These are phyloP conservation scores for Coregonus sp. DNA, from an alignment of 2,797 vertebrate species.

Conservation along the genomic window DNA sequence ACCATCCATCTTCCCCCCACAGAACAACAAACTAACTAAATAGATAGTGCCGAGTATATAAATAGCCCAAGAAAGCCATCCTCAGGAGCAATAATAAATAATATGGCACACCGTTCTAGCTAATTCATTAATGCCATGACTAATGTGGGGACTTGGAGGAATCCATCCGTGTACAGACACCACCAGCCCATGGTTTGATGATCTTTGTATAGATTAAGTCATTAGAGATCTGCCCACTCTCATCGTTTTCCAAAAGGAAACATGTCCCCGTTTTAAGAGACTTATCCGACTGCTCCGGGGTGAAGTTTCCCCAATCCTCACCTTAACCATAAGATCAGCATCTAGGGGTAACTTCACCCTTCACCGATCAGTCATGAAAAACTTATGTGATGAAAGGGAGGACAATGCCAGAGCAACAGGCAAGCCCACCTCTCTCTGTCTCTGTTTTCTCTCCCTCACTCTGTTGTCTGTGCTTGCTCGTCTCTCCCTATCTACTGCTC, in stretches of 20 bases:
- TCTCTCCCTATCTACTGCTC: slow-evolving; percentile 17
- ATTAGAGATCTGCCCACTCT: slow-evolving; percentile 24
- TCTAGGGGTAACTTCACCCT: not conserved
- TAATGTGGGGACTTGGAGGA: slow-evolving; percentile 21
- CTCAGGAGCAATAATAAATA: not conserved
- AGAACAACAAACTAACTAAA: slow-evolving; percentile 7
- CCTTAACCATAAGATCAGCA: not conserved
- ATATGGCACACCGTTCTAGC: slow-evolving; percentile 2
- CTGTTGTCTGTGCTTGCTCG: not conserved
- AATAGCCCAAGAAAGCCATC: slow-evolving; percentile 16
- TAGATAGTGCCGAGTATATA: slow-evolving; percentile 8
- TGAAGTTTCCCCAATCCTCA: not conserved
- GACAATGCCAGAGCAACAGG: slow-evolving; percentile 35
- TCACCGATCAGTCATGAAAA: slow-evolving; percentile 29
- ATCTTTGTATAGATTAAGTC: slow-evolving; percentile 31
- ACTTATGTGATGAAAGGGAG: slow-evolving; percentile 40
- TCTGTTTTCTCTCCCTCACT: slow-evolving; percentile 6
- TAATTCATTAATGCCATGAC: slow-evolving; percentile 18
- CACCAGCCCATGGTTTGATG: slow-evolving; percentile 22
- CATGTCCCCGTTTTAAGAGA: slow-evolving; percentile 22
- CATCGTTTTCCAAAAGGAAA: slow-evolving; percentile 16
- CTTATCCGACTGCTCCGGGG: slow-evolving; percentile 16
- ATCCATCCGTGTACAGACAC: not conserved
- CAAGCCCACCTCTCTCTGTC: too few species aligned
- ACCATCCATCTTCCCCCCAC: not conserved